Evolutionary conservation across 2,888 invertebrate species (phyloP).

Genomic region (Lordiphosa andalusiaca): DNA sequence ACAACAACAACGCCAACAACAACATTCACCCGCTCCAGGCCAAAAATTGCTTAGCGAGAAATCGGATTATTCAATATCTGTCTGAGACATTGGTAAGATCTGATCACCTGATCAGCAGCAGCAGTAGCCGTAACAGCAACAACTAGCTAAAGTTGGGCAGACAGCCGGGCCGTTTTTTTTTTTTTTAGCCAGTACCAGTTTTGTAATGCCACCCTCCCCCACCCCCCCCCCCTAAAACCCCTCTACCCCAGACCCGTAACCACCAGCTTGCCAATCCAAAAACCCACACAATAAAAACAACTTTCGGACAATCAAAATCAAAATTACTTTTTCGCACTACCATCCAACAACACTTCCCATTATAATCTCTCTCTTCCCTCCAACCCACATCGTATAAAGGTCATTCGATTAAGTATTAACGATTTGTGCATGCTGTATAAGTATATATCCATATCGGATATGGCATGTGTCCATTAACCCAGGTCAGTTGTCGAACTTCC

Average conservation of each 20-base stretch:
- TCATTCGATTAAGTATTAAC: slow-evolving; percentile 40
- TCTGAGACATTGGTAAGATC: slow-evolving; percentile 81
- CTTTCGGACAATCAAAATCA: slow-evolving; percentile 79
- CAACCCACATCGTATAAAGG: slow-evolving; percentile 31
- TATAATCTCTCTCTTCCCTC: slow-evolving; percentile 58
- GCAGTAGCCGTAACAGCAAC: too few species aligned
- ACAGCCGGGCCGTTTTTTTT: slow-evolving; percentile 60
- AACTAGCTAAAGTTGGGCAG: slow-evolving; percentile 26
- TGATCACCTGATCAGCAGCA: slow-evolving; percentile 57
- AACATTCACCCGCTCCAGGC: slow-evolving; percentile 79
- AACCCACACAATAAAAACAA: slow-evolving; percentile 61
- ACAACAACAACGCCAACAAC: slow-evolving; percentile 72
- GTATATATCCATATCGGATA: slow-evolving; percentile 39
- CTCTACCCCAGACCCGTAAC: slow-evolving; percentile 6
- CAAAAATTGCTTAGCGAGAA: slow-evolving; percentile 83
- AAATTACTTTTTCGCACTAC: slow-evolving; percentile 69
- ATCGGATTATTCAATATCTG: slow-evolving; percentile 88
- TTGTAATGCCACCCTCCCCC: slow-evolving; percentile 45
- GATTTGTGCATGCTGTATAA: slow-evolving; percentile 44
- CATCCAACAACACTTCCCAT: slow-evolving; percentile 62
- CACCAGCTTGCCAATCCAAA: slow-evolving; percentile 46
- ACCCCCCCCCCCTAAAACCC: too few species aligned
- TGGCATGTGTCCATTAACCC: slow-evolving; percentile 67
- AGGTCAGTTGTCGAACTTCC: slow-evolving; percentile 73
- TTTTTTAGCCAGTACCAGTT: slow-evolving; percentile 35